Evolutionary conservation across 1,140 invertebrate species (phyloP).

Genomic region (Atta colombica): DNA sequence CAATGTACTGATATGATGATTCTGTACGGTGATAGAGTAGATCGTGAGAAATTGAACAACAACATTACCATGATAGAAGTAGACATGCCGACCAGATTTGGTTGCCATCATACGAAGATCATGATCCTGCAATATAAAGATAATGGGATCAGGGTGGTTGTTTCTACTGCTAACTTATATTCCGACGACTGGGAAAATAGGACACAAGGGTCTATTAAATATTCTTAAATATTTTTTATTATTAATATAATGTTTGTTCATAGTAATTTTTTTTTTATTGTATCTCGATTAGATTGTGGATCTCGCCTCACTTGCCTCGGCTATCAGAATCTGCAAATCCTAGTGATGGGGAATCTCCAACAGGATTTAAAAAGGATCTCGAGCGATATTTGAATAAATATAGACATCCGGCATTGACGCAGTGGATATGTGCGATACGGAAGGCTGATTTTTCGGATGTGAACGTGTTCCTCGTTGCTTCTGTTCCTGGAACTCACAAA

Average conservation of each 20-base stretch:
- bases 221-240: slow-evolving; percentile 13
- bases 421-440: slow-evolving; percentile 92
- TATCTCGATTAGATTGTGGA: slow-evolving; percentile 88
- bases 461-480: slow-evolving; percentile 95
- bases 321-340: slow-evolving; percentile 87
- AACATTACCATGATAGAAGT: slow-evolving; percentile 91
- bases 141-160: slow-evolving; percentile 93
- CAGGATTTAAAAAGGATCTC: slow-evolving; percentile 94
- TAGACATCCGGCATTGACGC: slow-evolving; percentile 89
- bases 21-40: slow-evolving; percentile 91
- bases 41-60: slow-evolving; percentile 87
- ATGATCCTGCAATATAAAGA: slow-evolving; percentile 95
- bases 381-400: slow-evolving; percentile 94
- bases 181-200: slow-evolving; percentile 97
- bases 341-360: slow-evolving; percentile 92
- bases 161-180: slow-evolving; percentile 97
- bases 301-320: slow-evolving; percentile 92
- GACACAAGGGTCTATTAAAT: slow-evolving; percentile 92
- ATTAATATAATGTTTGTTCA: neutral
- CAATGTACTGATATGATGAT: slow-evolving; percentile 89
- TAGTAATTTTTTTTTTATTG: slow-evolving; percentile 47
- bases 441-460: slow-evolving; percentile 93
- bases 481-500: slow-evolving; percentile 93
- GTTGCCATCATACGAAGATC: slow-evolving; percentile 97
- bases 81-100: slow-evolving; percentile 92